Percentiles rank a stretch among this genome's conserved stretches.
These are phyloP conservation scores for Proterorhinus semilunaris DNA, from an alignment of 2,113 vertebrate genomes.

Conservation along the genomic window DNA sequence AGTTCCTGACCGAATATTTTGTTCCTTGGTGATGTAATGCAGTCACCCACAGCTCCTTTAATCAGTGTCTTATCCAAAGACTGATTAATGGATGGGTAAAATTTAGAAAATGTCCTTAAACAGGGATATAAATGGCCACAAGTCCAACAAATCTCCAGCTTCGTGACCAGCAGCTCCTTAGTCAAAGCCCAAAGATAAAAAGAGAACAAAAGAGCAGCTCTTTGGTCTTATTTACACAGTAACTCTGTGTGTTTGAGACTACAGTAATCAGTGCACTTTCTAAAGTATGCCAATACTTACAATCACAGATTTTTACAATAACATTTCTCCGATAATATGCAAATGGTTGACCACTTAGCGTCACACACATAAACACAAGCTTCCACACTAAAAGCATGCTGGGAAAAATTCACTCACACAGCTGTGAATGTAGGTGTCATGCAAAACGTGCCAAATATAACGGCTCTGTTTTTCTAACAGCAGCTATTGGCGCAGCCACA, in stretches of 20 bases:
- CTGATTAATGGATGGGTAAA: too few relatives aligned
- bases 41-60: too few relatives aligned
- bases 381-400: slow-evolving; percentile 25
- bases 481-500: slow-evolving; percentile 53
- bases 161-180: too few relatives aligned
- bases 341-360: slow-evolving; percentile 8
- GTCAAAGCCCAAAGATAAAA: too few relatives aligned
- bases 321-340: slow-evolving; percentile 1
- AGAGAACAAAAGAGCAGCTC: slow-evolving; percentile 24
- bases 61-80: too few relatives aligned
- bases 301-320: slow-evolving; percentile 4
- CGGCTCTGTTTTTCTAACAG: slow-evolving; percentile 49
- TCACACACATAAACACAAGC: slow-evolving; percentile 14
- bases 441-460: slow-evolving; percentile 52
- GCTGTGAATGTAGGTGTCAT: slow-evolving; percentile 54
- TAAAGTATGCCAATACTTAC: neutral
- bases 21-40: too few relatives aligned
- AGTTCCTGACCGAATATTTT: too few relatives aligned
- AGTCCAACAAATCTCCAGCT: too few relatives aligned
- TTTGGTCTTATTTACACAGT: slow-evolving; percentile 32
- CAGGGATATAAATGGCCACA: too few relatives aligned
- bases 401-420: slow-evolving; percentile 40
- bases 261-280: neutral
- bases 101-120: too few relatives aligned
- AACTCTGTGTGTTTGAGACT: slow-evolving; percentile 31